Evolutionary conservation across 2,113 vertebrate genomes (phyloP).

Genomic region (Astur gentilis): DNA sequence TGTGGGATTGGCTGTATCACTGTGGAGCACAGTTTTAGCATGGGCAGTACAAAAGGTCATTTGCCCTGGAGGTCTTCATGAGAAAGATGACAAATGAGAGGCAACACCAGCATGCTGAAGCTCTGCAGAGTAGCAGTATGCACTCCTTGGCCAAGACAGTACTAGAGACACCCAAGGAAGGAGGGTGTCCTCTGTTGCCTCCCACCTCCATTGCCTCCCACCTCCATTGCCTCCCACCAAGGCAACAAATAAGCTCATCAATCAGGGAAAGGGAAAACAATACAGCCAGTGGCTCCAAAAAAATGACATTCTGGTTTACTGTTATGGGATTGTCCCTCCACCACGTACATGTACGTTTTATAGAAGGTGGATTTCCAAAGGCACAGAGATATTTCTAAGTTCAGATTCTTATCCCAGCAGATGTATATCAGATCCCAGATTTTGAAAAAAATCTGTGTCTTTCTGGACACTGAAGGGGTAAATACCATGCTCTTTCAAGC

Average conservation of each 20-base stretch:
- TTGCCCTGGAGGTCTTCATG: background rate
- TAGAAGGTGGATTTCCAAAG: background rate
- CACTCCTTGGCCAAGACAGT: background rate
- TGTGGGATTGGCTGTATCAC: no score
- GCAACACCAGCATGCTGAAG: background rate
- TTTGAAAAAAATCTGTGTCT: background rate
- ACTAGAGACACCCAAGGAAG: fast-evolving
- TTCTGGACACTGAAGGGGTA: background rate
- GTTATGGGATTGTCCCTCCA: background rate
- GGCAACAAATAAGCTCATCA: background rate
- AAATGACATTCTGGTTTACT: background rate
- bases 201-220: background rate
- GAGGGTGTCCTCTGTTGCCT: background rate
- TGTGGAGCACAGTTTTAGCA: background rate
- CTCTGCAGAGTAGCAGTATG: background rate
- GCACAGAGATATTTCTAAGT: background rate
- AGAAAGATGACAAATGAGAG: background rate
- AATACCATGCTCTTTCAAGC: background rate
- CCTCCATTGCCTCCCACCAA: background rate
- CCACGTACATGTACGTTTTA: background rate
- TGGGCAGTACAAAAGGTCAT: background rate
- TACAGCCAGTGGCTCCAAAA: background rate
- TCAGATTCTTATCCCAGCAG: background rate
- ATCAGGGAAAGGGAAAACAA: background rate
- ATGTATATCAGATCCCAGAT: background rate